These are phyloP conservation scores for Orussus abietinus DNA, from an alignment of 1,140 invertebrate species.

Conservation along the genomic window DNA sequence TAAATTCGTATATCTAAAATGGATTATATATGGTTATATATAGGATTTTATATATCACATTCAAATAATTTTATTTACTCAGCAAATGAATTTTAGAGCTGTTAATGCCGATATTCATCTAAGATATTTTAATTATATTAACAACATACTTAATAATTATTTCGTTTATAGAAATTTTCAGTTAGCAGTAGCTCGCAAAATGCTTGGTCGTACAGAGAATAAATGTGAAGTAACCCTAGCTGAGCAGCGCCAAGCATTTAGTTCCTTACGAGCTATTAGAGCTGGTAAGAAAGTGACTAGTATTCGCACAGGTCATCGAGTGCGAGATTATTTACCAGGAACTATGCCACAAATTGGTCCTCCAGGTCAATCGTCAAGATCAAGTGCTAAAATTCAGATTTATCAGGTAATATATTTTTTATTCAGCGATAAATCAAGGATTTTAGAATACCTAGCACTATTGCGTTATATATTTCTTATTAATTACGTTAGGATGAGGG, in stretches of 20 bases:
- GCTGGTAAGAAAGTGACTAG: slow-evolving; percentile 52
- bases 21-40: slow-evolving; percentile 12
- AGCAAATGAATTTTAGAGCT: background rate
- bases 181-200: slow-evolving; percentile 59
- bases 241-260: slow-evolving; percentile 68
- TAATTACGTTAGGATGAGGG: slow-evolving; percentile 38
- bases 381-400: slow-evolving; percentile 40
- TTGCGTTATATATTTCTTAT: slow-evolving; percentile 2
- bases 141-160: slow-evolving; percentile 12
- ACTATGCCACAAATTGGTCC: slow-evolving; percentile 33
- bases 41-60: slow-evolving; percentile 4
- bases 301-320: slow-evolving; percentile 50
- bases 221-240: slow-evolving; percentile 56
- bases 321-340: slow-evolving; percentile 43
- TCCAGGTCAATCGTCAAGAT: slow-evolving; percentile 25
- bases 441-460: background rate
- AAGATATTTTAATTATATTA: slow-evolving; percentile 2
- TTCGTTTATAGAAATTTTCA: slow-evolving; percentile 58
- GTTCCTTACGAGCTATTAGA: slow-evolving; percentile 63
- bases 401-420: slow-evolving; percentile 35
- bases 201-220: slow-evolving; percentile 58
- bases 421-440: slow-evolving; percentile 8
- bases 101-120: too few species aligned
- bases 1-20: too few species aligned
- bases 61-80: too few species aligned